phyloP scores from a whole-genome alignment of 1,140 invertebrate species.

The Radopholus similis region DNA sequence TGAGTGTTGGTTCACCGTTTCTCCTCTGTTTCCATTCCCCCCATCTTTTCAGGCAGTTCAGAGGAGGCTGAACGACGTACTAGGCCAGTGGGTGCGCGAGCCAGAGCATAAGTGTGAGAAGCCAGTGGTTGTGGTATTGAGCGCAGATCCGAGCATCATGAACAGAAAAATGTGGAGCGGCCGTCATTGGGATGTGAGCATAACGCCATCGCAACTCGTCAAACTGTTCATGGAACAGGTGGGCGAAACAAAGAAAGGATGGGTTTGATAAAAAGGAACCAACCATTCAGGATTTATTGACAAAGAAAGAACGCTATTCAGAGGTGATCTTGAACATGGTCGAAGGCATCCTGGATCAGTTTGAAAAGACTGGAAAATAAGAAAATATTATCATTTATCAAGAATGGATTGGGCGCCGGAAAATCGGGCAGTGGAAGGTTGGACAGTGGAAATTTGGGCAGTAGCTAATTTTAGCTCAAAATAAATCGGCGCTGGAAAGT shows the following conservation, averaged over 20 bases:
- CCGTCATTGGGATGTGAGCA: not conserved
- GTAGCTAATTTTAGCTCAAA: no score
- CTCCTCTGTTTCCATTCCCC: no score
- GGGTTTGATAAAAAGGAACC: not conserved
- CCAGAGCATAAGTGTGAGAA: slow-evolving; percentile 8
- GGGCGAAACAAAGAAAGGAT: not conserved
- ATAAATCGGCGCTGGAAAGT: no score
- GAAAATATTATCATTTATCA: no score
- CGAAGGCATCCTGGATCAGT: slow-evolving; percentile 7
- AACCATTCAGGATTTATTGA: not conserved
- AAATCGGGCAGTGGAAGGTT: no score
- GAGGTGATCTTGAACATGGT: slow-evolving; percentile 16
- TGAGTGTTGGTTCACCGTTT: not conserved
- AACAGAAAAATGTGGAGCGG: slow-evolving; percentile 13
- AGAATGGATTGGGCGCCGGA: no score
- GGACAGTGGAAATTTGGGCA: no score
- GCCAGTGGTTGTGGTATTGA: slow-evolving; percentile 9
- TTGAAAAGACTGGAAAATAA: no score
- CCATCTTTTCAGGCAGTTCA: slow-evolving; percentile 12
- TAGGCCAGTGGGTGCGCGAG: slow-evolving; percentile 1
- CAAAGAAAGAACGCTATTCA: not conserved
- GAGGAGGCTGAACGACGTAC: slow-evolving; percentile 4
- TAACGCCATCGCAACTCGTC: not conserved
- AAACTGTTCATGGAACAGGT: slow-evolving; percentile 17
- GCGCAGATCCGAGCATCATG: not conserved